Evolutionary conservation across 1,140 invertebrate species (phyloP).

Genomic region (Drosophila elegans): DNA sequence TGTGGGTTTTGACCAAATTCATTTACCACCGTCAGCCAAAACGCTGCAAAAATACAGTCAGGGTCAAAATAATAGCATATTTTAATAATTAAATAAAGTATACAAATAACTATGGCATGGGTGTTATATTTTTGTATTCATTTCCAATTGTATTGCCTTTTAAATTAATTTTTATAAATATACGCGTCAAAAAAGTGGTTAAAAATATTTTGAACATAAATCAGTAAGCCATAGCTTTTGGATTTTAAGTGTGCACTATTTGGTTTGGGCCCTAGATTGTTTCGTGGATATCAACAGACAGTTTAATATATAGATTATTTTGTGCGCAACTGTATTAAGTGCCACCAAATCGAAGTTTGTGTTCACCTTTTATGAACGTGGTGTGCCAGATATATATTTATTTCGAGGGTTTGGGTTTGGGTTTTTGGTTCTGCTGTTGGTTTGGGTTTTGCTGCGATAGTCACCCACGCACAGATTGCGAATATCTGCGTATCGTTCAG

Average conservation of each 20-base stretch:
- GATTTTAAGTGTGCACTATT: no score
- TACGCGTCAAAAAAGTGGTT: no score
- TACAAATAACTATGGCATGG: no score
- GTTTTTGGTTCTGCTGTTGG: not conserved
- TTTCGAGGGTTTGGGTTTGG: not conserved
- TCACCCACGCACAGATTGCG: conserved; percentile 14
- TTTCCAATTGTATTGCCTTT: no score
- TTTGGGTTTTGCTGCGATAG: not conserved
- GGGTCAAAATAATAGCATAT: not conserved
- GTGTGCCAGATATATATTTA: not conserved
- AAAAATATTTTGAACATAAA: no score
- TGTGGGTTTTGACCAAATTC: not conserved
- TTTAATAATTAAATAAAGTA: not conserved
- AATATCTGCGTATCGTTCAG: conserved; percentile 24
- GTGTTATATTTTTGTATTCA: no score
- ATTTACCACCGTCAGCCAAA: not conserved
- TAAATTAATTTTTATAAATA: no score
- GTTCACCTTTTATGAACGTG: conserved; percentile 16
- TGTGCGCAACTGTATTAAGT: not conserved
- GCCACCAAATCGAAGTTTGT: not conserved
- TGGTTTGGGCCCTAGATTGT: no score
- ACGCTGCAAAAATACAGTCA: not conserved
- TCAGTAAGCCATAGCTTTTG: no score
- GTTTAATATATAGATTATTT: not conserved
- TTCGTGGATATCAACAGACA: not conserved